Base-by-base conservation (phyloP, 1,140 invertebrate species). In the Ceratosolen solmsi region DNA sequence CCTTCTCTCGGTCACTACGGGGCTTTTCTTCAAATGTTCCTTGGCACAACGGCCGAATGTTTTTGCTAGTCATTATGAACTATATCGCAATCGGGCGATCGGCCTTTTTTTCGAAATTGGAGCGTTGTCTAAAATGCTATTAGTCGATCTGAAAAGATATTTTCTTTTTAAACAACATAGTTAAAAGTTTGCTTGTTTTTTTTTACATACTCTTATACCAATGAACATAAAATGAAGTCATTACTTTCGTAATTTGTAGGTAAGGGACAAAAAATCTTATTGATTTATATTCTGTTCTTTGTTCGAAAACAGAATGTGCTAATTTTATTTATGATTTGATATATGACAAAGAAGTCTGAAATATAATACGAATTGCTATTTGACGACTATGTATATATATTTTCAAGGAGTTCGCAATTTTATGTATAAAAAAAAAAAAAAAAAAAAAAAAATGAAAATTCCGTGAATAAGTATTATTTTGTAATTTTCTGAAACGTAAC, bases 11-110 rank as follows among this genome's bases (percentile, higher is more conserved):
- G 73, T 76, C 79, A 49, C 71, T 49, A 51, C 30, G 58, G 63
- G 81, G 84, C 86, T 88, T 87, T 89, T 87, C 86, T 85, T 86
- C 84, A 82, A 86, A 84, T 87, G 80, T 84, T 85, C 80, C 85
- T 84, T 85, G 84, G 83, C 79, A 30, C 76, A 73, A 82, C 54
- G 7, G 46, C 58, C 74, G 58, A 86, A 84, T 70, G 38, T 63
- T 82, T 82, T 63, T 86, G 83, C 84, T 73, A 85, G 85, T 86
- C 87, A 87, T 87, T 86, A 84, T 22, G 27, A 74, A 77, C 79
- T 79, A 74, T 87, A 87, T 86, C 86, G 84, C 85, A 83, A 84
- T 84, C 80, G 77, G 77, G 68, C 78, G 85, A 87, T 86, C 83
- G 84, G 84, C 80, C 54, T 65, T 80, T 80, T 80, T 58, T 71